phyloP scores from a whole-genome alignment of 2,888 invertebrate genomes.

The Phaedon cochleariae region DNA sequence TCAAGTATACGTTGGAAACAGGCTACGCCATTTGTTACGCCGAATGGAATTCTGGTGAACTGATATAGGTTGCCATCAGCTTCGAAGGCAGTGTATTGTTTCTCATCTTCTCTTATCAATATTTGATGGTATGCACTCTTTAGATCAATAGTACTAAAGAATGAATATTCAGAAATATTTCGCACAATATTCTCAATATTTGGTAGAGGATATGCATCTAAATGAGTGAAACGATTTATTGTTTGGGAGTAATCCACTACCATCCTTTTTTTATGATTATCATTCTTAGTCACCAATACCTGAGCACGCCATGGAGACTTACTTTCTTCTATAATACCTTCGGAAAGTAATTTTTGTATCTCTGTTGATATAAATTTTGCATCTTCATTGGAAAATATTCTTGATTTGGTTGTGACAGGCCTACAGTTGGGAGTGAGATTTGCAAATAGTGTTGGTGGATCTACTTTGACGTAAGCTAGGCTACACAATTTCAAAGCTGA shows the following conservation, averaged over 20 bases:
- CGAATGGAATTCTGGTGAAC: constrained; percentile 18
- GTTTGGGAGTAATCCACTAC: constrained; percentile 45
- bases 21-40: constrained; percentile 21
- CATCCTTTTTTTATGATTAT: constrained; percentile 38
- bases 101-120: constrained; percentile 13
- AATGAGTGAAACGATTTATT: no score
- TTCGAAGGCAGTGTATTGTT: constrained; percentile 23
- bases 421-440: constrained; percentile 7
- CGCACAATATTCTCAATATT: no score
- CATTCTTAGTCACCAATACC: constrained; percentile 35
- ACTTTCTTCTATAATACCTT: constrained; percentile 22
- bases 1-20: constrained; percentile 9
- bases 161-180: no score
- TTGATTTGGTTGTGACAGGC: constrained; percentile 16
- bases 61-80: constrained; percentile 15
- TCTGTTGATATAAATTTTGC: constrained; percentile 17
- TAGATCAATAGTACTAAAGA: no score
- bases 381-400: constrained; percentile 9
- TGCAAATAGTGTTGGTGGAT: no score
- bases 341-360: constrained; percentile 6
- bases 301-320: constrained; percentile 31
- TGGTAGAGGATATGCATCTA: no score
- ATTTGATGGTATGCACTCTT: no score
- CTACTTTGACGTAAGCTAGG: neutral
- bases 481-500: constrained; percentile 2